Conservation (phyloP, 2,113 vertebrate genomes). For the Chaetops frenatus region DNA sequence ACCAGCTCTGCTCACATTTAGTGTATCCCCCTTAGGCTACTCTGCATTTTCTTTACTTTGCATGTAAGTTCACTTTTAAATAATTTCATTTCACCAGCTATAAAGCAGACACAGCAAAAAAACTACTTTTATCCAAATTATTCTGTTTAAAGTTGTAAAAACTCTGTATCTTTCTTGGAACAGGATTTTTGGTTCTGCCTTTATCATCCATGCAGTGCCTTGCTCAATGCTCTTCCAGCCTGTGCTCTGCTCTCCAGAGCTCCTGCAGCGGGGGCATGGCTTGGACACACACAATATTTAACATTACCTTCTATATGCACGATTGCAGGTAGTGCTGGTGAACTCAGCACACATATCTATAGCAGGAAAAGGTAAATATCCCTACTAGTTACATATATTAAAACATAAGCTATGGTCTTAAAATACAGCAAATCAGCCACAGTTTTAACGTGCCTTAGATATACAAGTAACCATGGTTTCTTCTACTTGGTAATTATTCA, state of each 20-base stretch:
- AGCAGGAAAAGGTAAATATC: not conserved
- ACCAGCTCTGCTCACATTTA: not conserved
- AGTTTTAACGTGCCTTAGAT: not conserved
- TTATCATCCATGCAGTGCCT: not conserved
- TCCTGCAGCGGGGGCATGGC: rapidly evolving
- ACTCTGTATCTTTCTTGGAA: not conserved
- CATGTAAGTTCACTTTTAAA: not conserved
- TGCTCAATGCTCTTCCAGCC: not conserved
- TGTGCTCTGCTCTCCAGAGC: not conserved
- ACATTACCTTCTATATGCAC: not conserved
- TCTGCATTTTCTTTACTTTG: not conserved
- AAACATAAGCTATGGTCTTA: not conserved
- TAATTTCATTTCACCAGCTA: not conserved
- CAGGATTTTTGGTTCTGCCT: not conserved
- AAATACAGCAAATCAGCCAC: not conserved
- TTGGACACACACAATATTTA: not conserved
- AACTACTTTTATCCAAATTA: not conserved
- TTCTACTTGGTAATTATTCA: not conserved
- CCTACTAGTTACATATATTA: not conserved
- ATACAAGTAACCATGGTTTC: not conserved
- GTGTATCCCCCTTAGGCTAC: not conserved
- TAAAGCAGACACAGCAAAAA: not conserved
- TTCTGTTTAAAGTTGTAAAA: not conserved
- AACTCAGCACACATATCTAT: not conserved
- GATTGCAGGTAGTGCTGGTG: not conserved